A percentile compares a stretch with the other conserved stretches of the same genome.
phyloP scores from a whole-genome alignment of 2,888 invertebrate genomes.

The Ophion ventricosus region DNA sequence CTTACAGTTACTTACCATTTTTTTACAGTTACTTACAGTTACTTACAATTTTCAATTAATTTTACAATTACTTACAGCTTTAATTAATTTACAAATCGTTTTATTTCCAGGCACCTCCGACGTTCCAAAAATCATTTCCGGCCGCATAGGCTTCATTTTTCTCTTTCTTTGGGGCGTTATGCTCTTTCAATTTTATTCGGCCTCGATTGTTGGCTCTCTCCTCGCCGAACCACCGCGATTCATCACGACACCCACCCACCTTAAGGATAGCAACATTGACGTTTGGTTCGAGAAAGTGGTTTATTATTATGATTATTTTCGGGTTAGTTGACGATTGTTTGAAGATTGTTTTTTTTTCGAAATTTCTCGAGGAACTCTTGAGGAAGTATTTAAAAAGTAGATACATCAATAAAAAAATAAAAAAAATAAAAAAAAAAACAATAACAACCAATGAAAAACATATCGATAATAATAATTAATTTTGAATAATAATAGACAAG shows the following conservation, averaged over 20 bases:
- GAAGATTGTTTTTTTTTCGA: no score
- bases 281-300: slow-evolving; percentile 77
- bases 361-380: no score
- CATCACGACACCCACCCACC: slow-evolving; percentile 76
- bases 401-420: no score
- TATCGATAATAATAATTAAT: not conserved
- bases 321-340: slow-evolving; percentile 68
- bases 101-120: slow-evolving; percentile 82
- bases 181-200: slow-evolving; percentile 81
- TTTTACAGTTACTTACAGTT: no score
- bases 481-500: not conserved
- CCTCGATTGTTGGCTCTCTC: slow-evolving; percentile 79
- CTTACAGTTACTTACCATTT: no score
- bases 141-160: slow-evolving; percentile 76
- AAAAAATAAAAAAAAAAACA: no score
- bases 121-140: slow-evolving; percentile 83
- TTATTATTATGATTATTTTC: slow-evolving; percentile 76
- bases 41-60: not conserved
- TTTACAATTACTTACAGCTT: not conserved
- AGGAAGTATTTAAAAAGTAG: not conserved
- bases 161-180: slow-evolving; percentile 78
- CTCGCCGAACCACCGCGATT: slow-evolving; percentile 78
- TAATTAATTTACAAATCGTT: not conserved
- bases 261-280: slow-evolving; percentile 76
- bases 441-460: no score